These are phyloP conservation scores for Gadopsis bispinosus DNA, from an alignment of 2,797 vertebrate genomes.

Conservation along the genomic window DNA sequence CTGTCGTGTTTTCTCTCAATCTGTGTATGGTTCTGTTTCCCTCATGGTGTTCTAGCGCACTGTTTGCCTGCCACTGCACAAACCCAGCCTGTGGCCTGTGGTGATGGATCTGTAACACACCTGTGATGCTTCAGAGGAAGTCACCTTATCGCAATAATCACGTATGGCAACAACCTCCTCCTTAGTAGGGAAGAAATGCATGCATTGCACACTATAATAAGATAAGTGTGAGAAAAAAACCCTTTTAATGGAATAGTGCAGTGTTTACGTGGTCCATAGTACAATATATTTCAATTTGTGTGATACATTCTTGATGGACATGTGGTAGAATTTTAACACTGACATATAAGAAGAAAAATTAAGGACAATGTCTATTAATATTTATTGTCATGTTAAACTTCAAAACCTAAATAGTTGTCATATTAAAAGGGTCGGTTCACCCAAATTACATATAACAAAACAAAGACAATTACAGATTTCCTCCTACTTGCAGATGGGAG, in stretches of 20 bases:
- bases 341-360: background rate
- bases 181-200: background rate
- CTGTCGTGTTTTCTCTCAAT: background rate
- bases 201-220: background rate
- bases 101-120: conserved; percentile 4
- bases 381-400: background rate
- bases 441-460: background rate
- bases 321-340: background rate
- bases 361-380: background rate
- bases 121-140: conserved; percentile 27
- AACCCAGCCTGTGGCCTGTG: conserved; percentile 7
- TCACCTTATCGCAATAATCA: conserved; percentile 2
- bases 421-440: background rate
- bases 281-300: background rate
- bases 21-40: background rate
- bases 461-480: background rate
- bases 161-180: background rate
- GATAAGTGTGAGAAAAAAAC: background rate
- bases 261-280: background rate
- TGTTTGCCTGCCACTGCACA: conserved; percentile 10
- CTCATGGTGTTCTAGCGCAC: background rate
- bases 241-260: background rate
- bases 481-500: background rate
- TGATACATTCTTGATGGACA: background rate
- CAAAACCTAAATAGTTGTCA: too few relatives aligned